phyloP scores from a whole-genome alignment of 2,888 invertebrate genomes.

The Tortrix viridana region DNA sequence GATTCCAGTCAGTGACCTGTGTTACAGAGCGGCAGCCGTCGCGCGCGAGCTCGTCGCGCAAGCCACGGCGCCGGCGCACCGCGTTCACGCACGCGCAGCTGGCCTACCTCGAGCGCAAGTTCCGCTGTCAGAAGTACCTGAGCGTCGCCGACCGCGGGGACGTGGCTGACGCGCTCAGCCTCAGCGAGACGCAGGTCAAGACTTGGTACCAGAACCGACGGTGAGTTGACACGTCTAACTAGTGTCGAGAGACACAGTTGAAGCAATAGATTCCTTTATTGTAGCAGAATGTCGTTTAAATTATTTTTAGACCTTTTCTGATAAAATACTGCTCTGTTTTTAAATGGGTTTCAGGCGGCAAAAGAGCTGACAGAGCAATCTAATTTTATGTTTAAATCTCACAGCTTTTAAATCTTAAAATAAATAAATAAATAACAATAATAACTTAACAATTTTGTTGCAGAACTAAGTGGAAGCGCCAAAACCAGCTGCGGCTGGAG shows the following conservation, averaged over 20 bases:
- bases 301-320: too few relatives aligned
- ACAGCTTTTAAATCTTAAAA: too few relatives aligned
- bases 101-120: conserved; percentile 95
- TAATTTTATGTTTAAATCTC: too few relatives aligned
- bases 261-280: too few relatives aligned
- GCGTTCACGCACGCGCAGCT: conserved; percentile 98
- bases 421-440: too few relatives aligned
- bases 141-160: conserved; percentile 97
- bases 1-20: neutral
- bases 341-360: too few relatives aligned
- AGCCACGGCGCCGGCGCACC: conserved; percentile 92
- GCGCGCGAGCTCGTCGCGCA: conserved; percentile 74
- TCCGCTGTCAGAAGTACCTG: conserved; percentile 96
- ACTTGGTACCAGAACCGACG: conserved; percentile 97
- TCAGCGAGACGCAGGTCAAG: conserved; percentile 97
- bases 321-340: too few relatives aligned
- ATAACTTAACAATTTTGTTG: conserved; percentile 21
- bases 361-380: too few relatives aligned
- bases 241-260: too few relatives aligned
- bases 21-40: conserved; percentile 48
- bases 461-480: conserved; percentile 95
- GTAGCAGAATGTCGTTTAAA: too few relatives aligned
- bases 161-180: conserved; percentile 94
- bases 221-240: conserved; percentile 83
- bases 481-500: conserved; percentile 93